phyloP scores from a whole-genome alignment of 1,140 invertebrate genomes.

The Zophobas morio region DNA sequence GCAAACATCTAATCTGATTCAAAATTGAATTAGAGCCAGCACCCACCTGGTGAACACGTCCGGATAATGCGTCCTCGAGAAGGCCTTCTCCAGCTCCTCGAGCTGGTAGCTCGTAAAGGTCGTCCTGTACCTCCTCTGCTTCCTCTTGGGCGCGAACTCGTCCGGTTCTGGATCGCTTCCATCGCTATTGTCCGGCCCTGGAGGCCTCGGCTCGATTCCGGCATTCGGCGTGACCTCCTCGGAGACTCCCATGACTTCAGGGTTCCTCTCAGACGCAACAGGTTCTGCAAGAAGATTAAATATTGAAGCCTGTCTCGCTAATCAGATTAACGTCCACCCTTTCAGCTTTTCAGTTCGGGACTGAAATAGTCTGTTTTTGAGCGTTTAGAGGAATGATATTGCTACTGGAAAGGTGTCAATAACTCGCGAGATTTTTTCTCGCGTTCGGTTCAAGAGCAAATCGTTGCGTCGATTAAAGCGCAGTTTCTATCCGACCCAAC shows the following conservation, averaged over 20 bases:
- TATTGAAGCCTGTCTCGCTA: not conserved
- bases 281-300: constrained; percentile 63
- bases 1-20: not conserved
- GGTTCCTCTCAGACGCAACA: constrained; percentile 61
- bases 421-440: too few species aligned
- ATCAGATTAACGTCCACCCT: too few species aligned
- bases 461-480: not conserved
- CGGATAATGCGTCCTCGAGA: constrained; percentile 97
- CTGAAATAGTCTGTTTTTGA: too few species aligned
- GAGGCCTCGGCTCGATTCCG: constrained; percentile 61
- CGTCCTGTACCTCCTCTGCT: constrained; percentile 92
- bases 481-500: not conserved
- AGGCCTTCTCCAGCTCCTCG: constrained; percentile 97
- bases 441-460: too few species aligned
- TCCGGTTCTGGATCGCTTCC: constrained; percentile 85
- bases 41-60: constrained; percentile 97
- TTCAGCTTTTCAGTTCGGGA: too few species aligned
- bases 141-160: constrained; percentile 89
- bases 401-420: too few species aligned
- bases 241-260: constrained; percentile 65
- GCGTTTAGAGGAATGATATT: too few species aligned
- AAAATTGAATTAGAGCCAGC: not conserved
- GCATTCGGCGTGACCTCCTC: constrained; percentile 64
- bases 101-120: constrained; percentile 96
- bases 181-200: constrained; percentile 64